Conservation (phyloP, 2,888 invertebrate genomes). For the Lycophotia porphyrea region DNA sequence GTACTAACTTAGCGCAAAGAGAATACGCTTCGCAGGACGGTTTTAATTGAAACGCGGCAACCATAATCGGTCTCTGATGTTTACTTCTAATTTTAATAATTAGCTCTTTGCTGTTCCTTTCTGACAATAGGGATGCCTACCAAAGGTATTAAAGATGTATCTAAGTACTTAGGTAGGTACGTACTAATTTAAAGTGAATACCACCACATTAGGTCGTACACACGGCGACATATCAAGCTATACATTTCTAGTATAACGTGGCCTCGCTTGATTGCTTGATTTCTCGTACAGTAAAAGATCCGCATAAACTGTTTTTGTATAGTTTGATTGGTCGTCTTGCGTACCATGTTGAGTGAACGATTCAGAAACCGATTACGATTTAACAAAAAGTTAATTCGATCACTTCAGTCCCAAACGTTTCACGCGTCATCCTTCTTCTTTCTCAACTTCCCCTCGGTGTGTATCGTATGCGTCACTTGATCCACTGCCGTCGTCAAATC, state of each 20-base stretch:
- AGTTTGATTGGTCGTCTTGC: no score
- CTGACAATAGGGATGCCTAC: constrained; percentile 12
- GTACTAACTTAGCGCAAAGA: constrained; percentile 77
- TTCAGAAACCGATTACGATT: constrained; percentile 61
- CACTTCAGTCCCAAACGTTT: constrained; percentile 58
- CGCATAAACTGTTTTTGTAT: no score
- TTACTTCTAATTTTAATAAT: constrained; percentile 16
- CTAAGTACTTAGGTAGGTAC: not conserved
- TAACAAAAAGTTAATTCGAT: constrained; percentile 46
- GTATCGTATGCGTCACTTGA: constrained; percentile 97
- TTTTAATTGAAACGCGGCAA: constrained; percentile 59
- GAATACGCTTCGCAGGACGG: constrained; percentile 76
- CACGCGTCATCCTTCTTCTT: constrained; percentile 95
- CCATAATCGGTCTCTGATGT: constrained; percentile 38
- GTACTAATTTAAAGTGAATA: constrained; percentile 9
- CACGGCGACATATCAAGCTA: no score
- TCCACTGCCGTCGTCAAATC: constrained; percentile 95
- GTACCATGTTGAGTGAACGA: constrained; percentile 1
- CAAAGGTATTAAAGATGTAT: constrained; percentile 11
- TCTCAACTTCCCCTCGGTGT: constrained; percentile 96
- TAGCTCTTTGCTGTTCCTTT: constrained; percentile 11
- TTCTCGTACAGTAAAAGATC: no score
- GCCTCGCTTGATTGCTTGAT: no score
- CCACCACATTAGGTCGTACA: constrained; percentile 3
- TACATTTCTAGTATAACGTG: no score